Conservation (phyloP, 2,113 vertebrate species). For the Condylura cristata region DNA sequence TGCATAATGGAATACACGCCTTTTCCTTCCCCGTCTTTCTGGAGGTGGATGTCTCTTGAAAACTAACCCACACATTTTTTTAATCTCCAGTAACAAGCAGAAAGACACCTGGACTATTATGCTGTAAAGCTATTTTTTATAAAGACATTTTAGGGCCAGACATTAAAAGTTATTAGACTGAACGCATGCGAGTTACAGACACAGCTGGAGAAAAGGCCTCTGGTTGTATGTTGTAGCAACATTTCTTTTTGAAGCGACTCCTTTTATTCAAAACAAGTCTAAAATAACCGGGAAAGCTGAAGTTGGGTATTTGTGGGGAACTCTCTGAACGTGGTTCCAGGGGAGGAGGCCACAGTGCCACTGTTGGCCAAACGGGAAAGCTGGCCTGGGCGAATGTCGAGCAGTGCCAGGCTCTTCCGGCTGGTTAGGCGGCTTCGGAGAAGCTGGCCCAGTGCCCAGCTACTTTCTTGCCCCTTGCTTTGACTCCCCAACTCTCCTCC, state of each 20-base stretch:
- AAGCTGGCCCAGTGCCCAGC: constrained; percentile 51
- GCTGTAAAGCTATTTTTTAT: constrained; percentile 88
- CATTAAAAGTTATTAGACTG: constrained; percentile 90
- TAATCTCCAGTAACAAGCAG: constrained; percentile 84
- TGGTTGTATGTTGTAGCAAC: constrained; percentile 74
- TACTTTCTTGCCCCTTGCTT: constrained; percentile 42
- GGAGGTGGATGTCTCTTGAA: constrained; percentile 73
- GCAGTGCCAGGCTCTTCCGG: constrained; percentile 65
- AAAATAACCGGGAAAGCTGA: constrained; percentile 68
- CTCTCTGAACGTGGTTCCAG: constrained; percentile 53
- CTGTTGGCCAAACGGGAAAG: background rate
- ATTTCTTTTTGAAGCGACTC: constrained; percentile 74
- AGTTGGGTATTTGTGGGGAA: constrained; percentile 64
- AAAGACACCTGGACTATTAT: constrained; percentile 88
- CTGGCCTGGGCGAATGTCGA: constrained; percentile 42
- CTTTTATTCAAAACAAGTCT: constrained; percentile 81
- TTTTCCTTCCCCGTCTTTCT: constrained; percentile 39
- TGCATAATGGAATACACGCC: constrained; percentile 53
- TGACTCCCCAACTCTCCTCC: constrained; percentile 46
- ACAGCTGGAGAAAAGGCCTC: constrained; percentile 82
- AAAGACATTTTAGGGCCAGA: constrained; percentile 88
- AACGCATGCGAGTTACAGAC: constrained; percentile 86
- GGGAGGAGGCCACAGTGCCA: constrained; percentile 16
- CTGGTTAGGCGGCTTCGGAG: constrained; percentile 64
- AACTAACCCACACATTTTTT: constrained; percentile 84